Evolutionary conservation across 2,113 vertebrate species (phyloP), one percentile per base, ranked within the genome.

Genomic region (Struthidea cinerea): DNA sequence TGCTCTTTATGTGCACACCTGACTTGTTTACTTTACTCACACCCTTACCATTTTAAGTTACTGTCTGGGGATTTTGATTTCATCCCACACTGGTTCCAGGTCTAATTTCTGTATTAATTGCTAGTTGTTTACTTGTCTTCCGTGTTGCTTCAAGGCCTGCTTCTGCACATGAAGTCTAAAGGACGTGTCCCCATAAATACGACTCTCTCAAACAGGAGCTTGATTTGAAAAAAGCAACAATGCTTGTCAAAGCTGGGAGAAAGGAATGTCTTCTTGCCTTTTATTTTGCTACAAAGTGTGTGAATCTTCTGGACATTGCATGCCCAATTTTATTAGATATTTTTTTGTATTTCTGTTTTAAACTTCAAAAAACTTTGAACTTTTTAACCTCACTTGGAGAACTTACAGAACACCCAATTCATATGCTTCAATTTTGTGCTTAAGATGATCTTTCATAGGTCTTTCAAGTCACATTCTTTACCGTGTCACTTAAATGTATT

Each of bases 121-220:
- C 28, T n/a, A 4, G 22, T 69, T 80, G 20, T 30, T 91, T 70
- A 50, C 60, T 65, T 64, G 21, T 55, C 61, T 86, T 83, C 71
- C 37, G 13, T 69, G 15, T 49, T 90, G 30, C 42, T 74, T 61
- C 68, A 49, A 79, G 32, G 7, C 15, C 70, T n/a, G 11, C 35
- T 90, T 55, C 44, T 86, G 37, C 32, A 32, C 22, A 8, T 53
- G n/a, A 65, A 28, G 10, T 46, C 27, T 56, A 9, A 73, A 85
- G 63, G 50, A 53, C 10, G 87, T 75, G n/a, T 42, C 16, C 22
- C 7, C 2, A 0, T 74, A 42, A 68, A n/a, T 3, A 1, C 3
- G 21, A 24, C 80, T 83, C 21, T 61, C 64, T 90, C 41, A 37
- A 64, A 76, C 15, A n/a, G 39, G 26, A 92, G 30, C 68, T 88